Evolutionary conservation across 2,888 invertebrate genomes (phyloP), one percentile per base, ranked within the genome.

Genomic region (Iselma pallidipennis): DNA sequence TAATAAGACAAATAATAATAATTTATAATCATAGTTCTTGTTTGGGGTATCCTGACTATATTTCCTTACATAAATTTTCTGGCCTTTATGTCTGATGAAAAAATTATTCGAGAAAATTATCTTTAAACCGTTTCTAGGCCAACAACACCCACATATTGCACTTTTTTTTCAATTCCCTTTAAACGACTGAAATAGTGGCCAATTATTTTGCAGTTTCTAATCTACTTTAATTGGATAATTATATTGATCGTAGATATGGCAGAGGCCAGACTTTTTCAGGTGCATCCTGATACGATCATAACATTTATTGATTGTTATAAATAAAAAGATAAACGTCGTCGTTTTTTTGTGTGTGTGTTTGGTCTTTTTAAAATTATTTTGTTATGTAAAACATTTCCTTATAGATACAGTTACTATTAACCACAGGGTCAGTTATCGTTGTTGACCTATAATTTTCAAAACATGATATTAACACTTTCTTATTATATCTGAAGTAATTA

Each of bases 91-190:
- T 42, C 51, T 65, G 55, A 65, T 65, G 55, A 62, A 57, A 61
- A 57, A 52, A 63, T 59, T 53, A 59, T 53, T 59, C 57, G 49
- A 65, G 62, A 55, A 62, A 62, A 65, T 65, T 59, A 57, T 23
- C 57, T 62, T 37, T 65, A 65, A 65, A 59, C 59, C 57, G 37
- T 59, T 63, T 65, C 65, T 65, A 62, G 65, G 65, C 51, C 65
- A 57, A 45, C 21, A 58, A 56, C 65, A 59, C 65, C 65, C 57
- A 62, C 65, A 62, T 55, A 56, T 29, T 59, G 59, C 65, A 65
- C 50, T 59, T 62, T 55, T 49, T 57, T 50, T 54, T 61, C 56
- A 49, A 59, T 42, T 53, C 55, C 59, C 37, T 37, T 37, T 59
- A 65, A 62, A 54, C 52, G 48, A n/a, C 50, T 59, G 33, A 53